These are phyloP conservation scores for Acanthis flammea DNA, from an alignment of 2,797 vertebrate species.

Conservation along the genomic window DNA sequence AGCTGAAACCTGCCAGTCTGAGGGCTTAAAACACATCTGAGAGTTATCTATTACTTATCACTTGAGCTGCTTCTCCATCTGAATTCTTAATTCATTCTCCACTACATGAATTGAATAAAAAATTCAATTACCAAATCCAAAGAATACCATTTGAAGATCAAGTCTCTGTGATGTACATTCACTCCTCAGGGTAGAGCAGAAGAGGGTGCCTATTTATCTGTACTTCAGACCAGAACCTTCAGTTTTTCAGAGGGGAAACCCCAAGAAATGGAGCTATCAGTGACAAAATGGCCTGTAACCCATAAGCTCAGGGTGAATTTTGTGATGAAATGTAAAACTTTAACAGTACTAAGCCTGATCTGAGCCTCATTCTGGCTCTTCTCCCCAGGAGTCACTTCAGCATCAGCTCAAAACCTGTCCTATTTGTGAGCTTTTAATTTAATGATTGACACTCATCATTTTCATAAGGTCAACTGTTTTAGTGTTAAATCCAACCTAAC, in stretches of 20 bases:
- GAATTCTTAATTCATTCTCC: background rate
- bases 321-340: too few relatives aligned
- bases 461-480: accelerated
- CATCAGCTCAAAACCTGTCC: background rate
- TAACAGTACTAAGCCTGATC: background rate
- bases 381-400: background rate
- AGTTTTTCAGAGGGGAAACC: background rate
- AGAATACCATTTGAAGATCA: background rate
- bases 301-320: background rate
- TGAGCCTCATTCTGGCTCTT: background rate
- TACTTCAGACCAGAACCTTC: background rate
- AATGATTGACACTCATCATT: background rate
- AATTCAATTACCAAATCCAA: background rate
- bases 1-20: background rate
- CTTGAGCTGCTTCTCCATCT: background rate
- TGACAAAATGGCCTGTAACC: background rate
- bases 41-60: background rate
- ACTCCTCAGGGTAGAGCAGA: background rate
- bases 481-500: background rate
- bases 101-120: background rate
- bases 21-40: background rate
- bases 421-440: background rate
- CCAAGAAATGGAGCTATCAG: background rate
- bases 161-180: background rate
- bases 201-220: background rate